A percentile compares a stretch with the other conserved stretches of the same genome.
These are phyloP conservation scores for Steinernema carpocapsae DNA, from an alignment of 2,888 invertebrate species.

Conservation along the genomic window DNA sequence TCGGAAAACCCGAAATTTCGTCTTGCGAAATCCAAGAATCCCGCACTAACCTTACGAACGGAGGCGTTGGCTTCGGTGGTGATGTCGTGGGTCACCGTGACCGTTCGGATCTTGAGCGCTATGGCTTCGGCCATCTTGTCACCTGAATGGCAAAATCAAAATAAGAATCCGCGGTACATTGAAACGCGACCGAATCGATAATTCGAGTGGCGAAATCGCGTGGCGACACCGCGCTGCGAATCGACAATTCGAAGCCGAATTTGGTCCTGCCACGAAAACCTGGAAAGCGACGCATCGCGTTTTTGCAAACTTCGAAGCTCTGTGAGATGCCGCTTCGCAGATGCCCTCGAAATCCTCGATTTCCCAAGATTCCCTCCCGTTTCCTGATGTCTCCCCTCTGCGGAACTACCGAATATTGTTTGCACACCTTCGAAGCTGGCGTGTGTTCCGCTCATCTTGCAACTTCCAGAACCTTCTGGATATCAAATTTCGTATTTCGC, in stretches of 20 bases:
- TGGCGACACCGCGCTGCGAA: slow-evolving; percentile 2
- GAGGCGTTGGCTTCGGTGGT: slow-evolving; percentile 46
- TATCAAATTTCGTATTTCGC: too few relatives aligned
- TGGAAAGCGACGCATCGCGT: background rate
- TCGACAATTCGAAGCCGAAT: background rate
- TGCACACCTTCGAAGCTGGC: too few relatives aligned
- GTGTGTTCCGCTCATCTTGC: too few relatives aligned
- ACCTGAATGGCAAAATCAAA: background rate
- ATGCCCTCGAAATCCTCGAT: too few relatives aligned
- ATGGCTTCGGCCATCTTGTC: slow-evolving; percentile 33
- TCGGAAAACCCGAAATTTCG: background rate
- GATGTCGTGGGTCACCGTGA: slow-evolving; percentile 49
- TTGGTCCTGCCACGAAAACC: background rate
- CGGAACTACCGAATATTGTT: too few relatives aligned
- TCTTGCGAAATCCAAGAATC: background rate
- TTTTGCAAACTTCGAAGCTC: background rate
- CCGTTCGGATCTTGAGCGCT: slow-evolving; percentile 57
- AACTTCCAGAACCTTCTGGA: too few relatives aligned
- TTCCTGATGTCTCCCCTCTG: too few relatives aligned
- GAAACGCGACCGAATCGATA: slow-evolving; percentile 10
- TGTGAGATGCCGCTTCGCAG: too few relatives aligned
- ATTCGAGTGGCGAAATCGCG: slow-evolving; percentile 1
- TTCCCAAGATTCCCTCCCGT: too few relatives aligned
- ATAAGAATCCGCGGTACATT: background rate
- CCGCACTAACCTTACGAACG: slow-evolving; percentile 48